phyloP scores from a whole-genome alignment of 2,797 vertebrate genomes.

The Sparidentex hasta region DNA sequence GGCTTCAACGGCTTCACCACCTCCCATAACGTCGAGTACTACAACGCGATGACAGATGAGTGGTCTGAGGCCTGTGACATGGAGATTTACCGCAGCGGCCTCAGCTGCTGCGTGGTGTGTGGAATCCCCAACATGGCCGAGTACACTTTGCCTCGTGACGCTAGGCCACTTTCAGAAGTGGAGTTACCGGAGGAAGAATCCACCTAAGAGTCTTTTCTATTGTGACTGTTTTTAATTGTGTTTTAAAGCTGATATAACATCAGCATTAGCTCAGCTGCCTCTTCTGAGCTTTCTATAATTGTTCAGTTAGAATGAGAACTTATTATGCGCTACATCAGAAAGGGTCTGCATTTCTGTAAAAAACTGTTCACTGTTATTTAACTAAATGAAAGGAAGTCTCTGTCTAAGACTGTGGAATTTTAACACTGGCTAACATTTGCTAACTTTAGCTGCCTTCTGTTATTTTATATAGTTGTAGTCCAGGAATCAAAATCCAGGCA shows the following conservation, averaged over 20 bases:
- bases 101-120: constrained; percentile 84
- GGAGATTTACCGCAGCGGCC: constrained; percentile 84
- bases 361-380: neutral
- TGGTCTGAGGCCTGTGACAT: constrained; percentile 84
- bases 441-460: neutral
- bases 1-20: constrained; percentile 49
- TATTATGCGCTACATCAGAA: neutral
- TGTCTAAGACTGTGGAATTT: no score
- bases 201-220: no score
- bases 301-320: neutral
- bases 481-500: no score
- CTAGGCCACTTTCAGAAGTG: accelerated
- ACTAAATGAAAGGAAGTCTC: neutral
- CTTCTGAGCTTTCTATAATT: neutral
- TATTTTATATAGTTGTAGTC: no score
- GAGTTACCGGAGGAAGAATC: accelerated
- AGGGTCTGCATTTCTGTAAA: neutral
- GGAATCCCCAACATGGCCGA: constrained; percentile 26
- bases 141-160: neutral
- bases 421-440: neutral
- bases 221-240: no score
- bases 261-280: neutral
- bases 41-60: constrained; percentile 70
- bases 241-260: no score
- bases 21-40: constrained; percentile 78